A percentile compares a stretch with the other conserved stretches of the same genome.
Conservation (phyloP, 1,140 invertebrate species). For the Danaus plexippus region DNA sequence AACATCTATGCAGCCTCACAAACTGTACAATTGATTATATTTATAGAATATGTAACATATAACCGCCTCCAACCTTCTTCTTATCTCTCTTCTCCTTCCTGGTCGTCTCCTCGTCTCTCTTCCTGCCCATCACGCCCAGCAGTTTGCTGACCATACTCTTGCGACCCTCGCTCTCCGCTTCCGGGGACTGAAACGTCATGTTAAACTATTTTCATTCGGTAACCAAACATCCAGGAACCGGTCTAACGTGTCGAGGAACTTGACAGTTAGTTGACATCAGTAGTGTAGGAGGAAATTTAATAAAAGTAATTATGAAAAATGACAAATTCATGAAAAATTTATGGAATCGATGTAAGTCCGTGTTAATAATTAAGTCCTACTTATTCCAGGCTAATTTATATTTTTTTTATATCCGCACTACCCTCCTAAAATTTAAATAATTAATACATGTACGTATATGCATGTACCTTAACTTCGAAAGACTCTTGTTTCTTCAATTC, state of each 20-base stretch:
- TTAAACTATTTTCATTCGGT: no score
- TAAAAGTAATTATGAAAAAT: background rate
- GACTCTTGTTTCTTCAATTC: conserved; percentile 60
- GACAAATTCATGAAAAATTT: background rate
- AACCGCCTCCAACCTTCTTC: conserved; percentile 41
- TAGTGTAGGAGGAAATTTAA: background rate
- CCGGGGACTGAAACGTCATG: conserved; percentile 31
- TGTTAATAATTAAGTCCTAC: no score
- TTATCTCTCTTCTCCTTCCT: conserved; percentile 49
- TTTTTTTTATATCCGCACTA: no score
- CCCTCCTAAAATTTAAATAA: no score
- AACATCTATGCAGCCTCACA: no score
- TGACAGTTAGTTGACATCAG: no score
- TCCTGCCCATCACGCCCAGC: conserved; percentile 58
- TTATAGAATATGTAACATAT: background rate
- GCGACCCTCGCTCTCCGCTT: conserved; percentile 30
- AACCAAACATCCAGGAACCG: no score
- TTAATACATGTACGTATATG: background rate
- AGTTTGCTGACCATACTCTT: conserved; percentile 63
- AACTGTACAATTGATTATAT: no score
- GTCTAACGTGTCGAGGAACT: no score
- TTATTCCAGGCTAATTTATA: no score
- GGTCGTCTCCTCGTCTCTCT: conserved; percentile 48
- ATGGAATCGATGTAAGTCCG: no score
- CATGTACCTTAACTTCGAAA: conserved; percentile 49